phyloP scores from a whole-genome alignment of 1,140 invertebrate species.

The Lanistes nyassanus region DNA sequence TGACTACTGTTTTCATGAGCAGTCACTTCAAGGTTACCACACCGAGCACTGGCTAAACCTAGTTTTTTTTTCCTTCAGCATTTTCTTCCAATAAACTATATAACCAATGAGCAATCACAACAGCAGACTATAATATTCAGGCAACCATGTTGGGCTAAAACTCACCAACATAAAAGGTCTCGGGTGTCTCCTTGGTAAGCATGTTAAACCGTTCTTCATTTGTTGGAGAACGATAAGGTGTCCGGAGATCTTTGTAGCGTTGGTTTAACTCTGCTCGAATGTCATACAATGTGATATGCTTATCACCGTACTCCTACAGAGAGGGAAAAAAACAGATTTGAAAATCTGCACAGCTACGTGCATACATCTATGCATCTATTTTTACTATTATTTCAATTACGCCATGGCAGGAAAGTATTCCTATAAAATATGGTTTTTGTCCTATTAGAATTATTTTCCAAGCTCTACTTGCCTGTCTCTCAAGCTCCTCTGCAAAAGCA shows the following conservation, averaged over 20 bases:
- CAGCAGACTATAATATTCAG: background rate
- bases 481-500: slow-evolving; percentile 96
- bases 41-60: too few relatives aligned
- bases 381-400: too few relatives aligned
- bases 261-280: slow-evolving; percentile 95
- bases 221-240: slow-evolving; percentile 81
- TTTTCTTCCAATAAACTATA: too few relatives aligned
- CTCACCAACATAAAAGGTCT: slow-evolving; percentile 94
- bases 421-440: background rate
- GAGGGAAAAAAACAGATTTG: too few relatives aligned
- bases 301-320: slow-evolving; percentile 89
- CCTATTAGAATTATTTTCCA: background rate
- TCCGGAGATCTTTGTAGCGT: slow-evolving; percentile 93
- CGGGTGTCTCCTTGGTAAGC: slow-evolving; percentile 94
- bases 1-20: too few relatives aligned
- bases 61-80: too few relatives aligned
- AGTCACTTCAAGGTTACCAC: too few relatives aligned
- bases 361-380: too few relatives aligned
- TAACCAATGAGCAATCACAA: too few relatives aligned
- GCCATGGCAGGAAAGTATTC: too few relatives aligned
- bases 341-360: too few relatives aligned
- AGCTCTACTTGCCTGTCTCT: slow-evolving; percentile 81
- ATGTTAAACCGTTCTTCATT: slow-evolving; percentile 93
- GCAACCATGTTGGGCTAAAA: slow-evolving; percentile 28
- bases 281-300: slow-evolving; percentile 97